Base-by-base conservation (phyloP, 2,113 vertebrate species). In the Coptodon rendalli region DNA sequence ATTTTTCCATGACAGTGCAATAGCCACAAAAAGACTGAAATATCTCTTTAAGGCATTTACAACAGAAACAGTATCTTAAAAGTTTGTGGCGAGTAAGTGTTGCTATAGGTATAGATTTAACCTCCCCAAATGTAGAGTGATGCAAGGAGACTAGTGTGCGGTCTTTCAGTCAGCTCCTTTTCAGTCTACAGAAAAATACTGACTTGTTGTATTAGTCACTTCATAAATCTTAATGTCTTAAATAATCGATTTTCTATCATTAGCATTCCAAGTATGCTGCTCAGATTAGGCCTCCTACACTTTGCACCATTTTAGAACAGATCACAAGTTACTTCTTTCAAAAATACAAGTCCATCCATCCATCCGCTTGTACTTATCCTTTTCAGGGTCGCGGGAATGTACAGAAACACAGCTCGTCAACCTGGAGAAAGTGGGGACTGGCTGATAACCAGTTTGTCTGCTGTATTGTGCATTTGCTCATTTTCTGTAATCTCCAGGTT, bases 141-240 rank as follows among this genome's bases (percentile, higher is more conserved):
- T 73, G 8, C 66, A 45, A 43, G 66, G 22, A 73, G 19, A 43
- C 36, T 34, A 61, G 27, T 34, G 57, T 31, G 14, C 3, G 5
- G 57, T 61, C 27, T 24, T 71, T 43, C 7, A 61, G 66, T 88
- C 68, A 86, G 86, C 81, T 87, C 76, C 76, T 79, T 36, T 19
- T 59, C 63, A 31, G 63, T 24, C 66, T 57, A 31, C 16, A 43
- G 71, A 80, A 83, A 40, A 57, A 66, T 38, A 43, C 4, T 83
- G 48, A 85, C 50, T 48, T 80, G 14, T 19, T 59, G 76, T 82
- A 81, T 87, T 85, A 84, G 76, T 82, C 76, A 61, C 2, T 14
- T 83, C 80, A 86, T 87, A 84, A 89, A 87, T 56, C 53, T 83
- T 90, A 73, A 27, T 73, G 22, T 45, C 87, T 76, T 76, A 86